phyloP scores from a whole-genome alignment of 1,140 invertebrate species.

The Batillaria attramentaria region DNA sequence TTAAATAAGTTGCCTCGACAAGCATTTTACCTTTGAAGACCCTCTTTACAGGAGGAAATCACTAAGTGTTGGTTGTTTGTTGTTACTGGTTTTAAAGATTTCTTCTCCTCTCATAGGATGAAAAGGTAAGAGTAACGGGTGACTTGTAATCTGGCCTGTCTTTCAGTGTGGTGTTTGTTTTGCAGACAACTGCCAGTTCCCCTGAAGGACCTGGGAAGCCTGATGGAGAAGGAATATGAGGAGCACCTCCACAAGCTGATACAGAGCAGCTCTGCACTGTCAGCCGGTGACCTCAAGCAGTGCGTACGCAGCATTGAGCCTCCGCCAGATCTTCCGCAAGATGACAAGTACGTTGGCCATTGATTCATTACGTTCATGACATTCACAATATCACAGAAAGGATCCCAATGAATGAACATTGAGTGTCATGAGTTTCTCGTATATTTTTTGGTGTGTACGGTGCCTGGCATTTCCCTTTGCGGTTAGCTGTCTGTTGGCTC shows the following conservation, averaged over 20 bases:
- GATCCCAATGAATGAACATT: neutral
- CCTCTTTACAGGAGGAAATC: too few species aligned
- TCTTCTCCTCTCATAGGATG: neutral
- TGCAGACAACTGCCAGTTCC: slow-evolving; percentile 28
- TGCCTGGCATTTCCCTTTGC: slow-evolving; percentile 3
- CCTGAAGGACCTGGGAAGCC: slow-evolving; percentile 20
- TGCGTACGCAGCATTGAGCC: slow-evolving; percentile 28
- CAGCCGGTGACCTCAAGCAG: neutral
- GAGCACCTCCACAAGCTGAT: slow-evolving; percentile 31
- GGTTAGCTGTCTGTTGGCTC: neutral
- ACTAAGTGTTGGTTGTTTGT: too few species aligned
- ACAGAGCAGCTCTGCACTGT: slow-evolving; percentile 21
- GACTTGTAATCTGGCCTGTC: neutral
- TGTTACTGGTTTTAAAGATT: neutral
- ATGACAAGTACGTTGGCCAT: slow-evolving; percentile 4
- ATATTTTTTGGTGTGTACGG: neutral
- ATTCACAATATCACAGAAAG: neutral
- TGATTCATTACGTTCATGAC: neutral
- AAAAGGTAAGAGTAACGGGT: neutral
- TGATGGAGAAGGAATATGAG: slow-evolving; percentile 39
- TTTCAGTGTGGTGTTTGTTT: neutral
- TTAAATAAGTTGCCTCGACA: too few species aligned
- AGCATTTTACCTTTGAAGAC: too few species aligned
- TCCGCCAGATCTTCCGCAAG: slow-evolving; percentile 28
- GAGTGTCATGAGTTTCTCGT: neutral